A percentile compares a stretch with the other conserved stretches of the same genome.
phyloP scores from a whole-genome alignment of 2,113 vertebrate genomes.

The Cyanistes caeruleus region DNA sequence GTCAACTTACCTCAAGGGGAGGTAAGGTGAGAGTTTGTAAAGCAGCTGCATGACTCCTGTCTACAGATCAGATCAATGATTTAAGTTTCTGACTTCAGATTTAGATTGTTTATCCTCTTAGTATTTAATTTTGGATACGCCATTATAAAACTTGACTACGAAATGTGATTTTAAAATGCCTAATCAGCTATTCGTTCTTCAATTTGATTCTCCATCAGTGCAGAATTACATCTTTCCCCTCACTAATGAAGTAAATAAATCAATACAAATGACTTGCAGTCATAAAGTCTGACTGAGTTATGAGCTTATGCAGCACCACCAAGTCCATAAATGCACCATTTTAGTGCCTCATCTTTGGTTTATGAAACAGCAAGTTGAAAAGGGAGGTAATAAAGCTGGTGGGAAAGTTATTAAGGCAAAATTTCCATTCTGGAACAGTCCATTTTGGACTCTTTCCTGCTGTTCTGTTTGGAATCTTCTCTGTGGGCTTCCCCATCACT shows the following conservation, averaged over 20 bases:
- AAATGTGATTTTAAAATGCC: constrained; percentile 8
- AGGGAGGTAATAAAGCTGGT: neutral
- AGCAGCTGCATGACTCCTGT: neutral
- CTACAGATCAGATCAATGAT: neutral
- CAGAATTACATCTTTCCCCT: constrained; percentile 8
- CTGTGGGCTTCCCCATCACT: accelerated
- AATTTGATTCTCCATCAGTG: neutral
- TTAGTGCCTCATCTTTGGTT: neutral
- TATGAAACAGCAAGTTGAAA: neutral
- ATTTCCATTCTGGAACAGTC: neutral
- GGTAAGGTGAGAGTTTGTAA: neutral
- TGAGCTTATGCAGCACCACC: neutral
- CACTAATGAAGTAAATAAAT: constrained; percentile 41
- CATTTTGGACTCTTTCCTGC: neutral
- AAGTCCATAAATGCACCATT: neutral
- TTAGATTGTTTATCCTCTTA: neutral
- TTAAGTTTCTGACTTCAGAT: neutral
- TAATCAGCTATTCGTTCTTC: neutral
- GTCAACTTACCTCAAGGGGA: neutral
- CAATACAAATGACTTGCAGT: constrained; percentile 9
- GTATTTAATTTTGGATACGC: neutral
- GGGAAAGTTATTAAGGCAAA: neutral
- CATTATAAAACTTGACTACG: neutral
- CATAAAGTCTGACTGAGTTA: constrained; percentile 5
- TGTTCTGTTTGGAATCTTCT: neutral